A percentile compares a stretch with the other conserved stretches of the same genome.
Conservation (phyloP, 2,888 invertebrate genomes). For the Oscheius sp. region DNA sequence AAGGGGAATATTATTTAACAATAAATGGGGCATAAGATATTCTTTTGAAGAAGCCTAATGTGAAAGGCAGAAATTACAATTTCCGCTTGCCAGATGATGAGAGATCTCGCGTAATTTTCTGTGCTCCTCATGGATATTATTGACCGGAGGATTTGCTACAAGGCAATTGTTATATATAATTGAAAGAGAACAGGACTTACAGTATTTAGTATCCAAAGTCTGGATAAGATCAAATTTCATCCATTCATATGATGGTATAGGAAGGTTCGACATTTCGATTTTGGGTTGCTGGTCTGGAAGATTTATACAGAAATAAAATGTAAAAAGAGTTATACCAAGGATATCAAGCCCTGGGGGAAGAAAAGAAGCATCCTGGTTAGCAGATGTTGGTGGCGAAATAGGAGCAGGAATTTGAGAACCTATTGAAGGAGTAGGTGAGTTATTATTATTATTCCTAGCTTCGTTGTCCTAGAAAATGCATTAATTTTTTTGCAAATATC, state of each 20-base stretch:
- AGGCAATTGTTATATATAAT: background rate
- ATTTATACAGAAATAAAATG: too few relatives aligned
- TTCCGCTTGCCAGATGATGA: background rate
- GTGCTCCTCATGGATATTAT: background rate
- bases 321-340: too few relatives aligned
- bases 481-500: background rate
- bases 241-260: conserved; percentile 29
- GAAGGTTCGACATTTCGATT: conserved; percentile 12
- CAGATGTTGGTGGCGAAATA: conserved; percentile 2
- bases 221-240: conserved; percentile 29
- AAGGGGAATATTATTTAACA: background rate
- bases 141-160: conserved; percentile 3
- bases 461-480: background rate
- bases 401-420: background rate
- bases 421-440: too few relatives aligned
- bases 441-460: background rate
- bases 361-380: background rate
- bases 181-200: background rate
- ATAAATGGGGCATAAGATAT: background rate
- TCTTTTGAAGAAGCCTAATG: background rate
- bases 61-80: conserved; percentile 9
- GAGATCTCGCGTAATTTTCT: background rate
- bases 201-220: background rate
- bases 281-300: too few relatives aligned
- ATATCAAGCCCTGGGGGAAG: background rate